phyloP scores from a whole-genome alignment of 1,140 invertebrate genomes.

The Oscheius sp. region DNA sequence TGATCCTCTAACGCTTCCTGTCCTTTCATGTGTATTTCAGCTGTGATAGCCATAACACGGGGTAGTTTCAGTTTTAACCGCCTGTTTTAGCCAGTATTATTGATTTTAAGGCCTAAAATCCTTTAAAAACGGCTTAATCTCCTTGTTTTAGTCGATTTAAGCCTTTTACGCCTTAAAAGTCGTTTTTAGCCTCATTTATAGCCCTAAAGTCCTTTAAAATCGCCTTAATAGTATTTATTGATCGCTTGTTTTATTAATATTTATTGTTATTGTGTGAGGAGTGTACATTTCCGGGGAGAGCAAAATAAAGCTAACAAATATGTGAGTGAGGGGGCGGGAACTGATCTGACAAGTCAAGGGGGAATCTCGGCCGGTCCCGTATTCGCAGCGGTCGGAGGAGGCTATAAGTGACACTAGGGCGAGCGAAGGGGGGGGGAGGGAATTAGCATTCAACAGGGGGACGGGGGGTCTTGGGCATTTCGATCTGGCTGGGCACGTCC shows the following conservation, averaged over 20 bases:
- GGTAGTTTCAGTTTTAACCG: too few species aligned
- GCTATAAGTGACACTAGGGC: background rate
- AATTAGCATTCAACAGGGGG: constrained; percentile 19
- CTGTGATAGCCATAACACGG: background rate
- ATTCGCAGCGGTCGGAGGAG: constrained; percentile 10
- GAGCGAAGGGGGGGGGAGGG: background rate
- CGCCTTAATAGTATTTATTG: background rate
- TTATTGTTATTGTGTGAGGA: background rate
- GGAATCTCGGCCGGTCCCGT: too few species aligned
- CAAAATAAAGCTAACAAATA: constrained; percentile 12
- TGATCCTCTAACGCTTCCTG: too few species aligned
- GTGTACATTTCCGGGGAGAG: background rate
- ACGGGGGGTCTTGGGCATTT: constrained; percentile 46
- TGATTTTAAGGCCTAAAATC: too few species aligned
- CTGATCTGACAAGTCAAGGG: too few species aligned
- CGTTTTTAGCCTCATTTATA: too few species aligned
- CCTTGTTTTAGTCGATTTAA: too few species aligned
- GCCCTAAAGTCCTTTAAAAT: too few species aligned
- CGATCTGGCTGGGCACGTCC: constrained; percentile 15
- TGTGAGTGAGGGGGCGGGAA: too few species aligned
- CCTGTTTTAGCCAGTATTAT: too few species aligned
- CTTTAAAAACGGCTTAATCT: too few species aligned
- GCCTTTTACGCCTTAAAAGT: too few species aligned
- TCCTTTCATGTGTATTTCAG: background rate
- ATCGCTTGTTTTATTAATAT: background rate